Evolutionary conservation across 2,113 vertebrate genomes (phyloP).

Genomic region (Pycnonotus jocosus): DNA sequence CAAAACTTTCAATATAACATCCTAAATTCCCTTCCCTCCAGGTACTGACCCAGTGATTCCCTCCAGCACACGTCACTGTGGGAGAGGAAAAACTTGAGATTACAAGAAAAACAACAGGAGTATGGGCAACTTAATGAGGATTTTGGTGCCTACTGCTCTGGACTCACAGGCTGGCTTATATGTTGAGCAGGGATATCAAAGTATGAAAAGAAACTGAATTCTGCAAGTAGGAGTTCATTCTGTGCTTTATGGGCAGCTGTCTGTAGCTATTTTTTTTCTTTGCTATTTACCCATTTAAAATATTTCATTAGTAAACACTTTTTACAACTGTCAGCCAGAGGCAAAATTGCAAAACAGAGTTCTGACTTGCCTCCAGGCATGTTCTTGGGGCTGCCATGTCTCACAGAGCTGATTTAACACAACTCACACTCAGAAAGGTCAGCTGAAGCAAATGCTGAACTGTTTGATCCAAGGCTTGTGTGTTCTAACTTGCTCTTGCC

Average conservation of each 20-base stretch:
- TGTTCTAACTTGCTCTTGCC: not conserved
- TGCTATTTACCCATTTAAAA: conserved; percentile 1
- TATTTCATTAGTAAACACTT: conserved; percentile 1
- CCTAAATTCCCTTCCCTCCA: not conserved
- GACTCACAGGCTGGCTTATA: not conserved
- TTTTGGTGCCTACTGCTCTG: not conserved
- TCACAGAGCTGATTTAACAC: not conserved
- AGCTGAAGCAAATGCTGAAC: not conserved
- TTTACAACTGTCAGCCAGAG: conserved; percentile 30
- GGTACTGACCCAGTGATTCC: not conserved
- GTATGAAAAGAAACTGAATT: not conserved
- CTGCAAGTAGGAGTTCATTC: not conserved
- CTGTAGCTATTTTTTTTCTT: not conserved
- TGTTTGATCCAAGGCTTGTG: not conserved
- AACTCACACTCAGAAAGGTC: not conserved
- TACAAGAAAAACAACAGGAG: not conserved
- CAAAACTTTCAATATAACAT: not conserved
- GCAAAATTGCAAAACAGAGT: not conserved
- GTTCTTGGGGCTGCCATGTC: not conserved
- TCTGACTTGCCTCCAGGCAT: not conserved
- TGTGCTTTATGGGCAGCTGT: not conserved
- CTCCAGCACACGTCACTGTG: not conserved
- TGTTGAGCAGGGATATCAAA: not conserved
- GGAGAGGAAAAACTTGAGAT: not conserved
- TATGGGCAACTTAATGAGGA: not conserved